Evolutionary conservation across 2,797 vertebrate species (phyloP), one percentile per base, ranked within the genome.

Genomic region (Argentina silus): DNA sequence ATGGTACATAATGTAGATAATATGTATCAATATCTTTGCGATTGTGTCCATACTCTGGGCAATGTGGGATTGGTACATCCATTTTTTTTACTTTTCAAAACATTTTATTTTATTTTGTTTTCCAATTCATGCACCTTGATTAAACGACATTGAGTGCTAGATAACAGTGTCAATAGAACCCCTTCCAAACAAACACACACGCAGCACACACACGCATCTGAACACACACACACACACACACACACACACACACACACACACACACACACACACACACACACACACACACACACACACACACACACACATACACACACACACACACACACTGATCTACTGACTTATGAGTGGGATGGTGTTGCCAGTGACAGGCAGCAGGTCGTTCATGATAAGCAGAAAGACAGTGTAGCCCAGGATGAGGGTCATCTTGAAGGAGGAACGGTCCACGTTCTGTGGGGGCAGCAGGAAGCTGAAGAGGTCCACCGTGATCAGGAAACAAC

Each of bases 381-480:
- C 84, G 0, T 91, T 95, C 91, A 93, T 94, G 66, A 92, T 90
- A 74, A 95, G 90, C 67, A 94, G 85, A 82, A 95, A 95, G 57
- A 95, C 83, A 0, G 90, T 94, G 87, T 94, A 95, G 44, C 93
- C 94, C 79, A 95, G 81, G 62, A 94, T 92, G 42, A 94, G 90
- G 17, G 92, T 95, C 86, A 95, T 94, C 89, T 95, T 95, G 78
- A 95, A 94, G 43, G 92, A 76, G 2, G 90, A 92, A 0, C 91
- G 80, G 72, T 92, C 93, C 9, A 62, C 75, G 0, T 14, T 89
- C 70, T 94, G 85, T 7, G 89, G 87, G 0, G 93, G 93, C 61
- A 96, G 87, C 73, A 93, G 88, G 87, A 95, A 95, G 83, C 94
- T 95, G 78, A 94, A 89, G 67, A 95, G 87, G n/a, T 95, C 91